Percentiles rank a stretch among this genome's conserved stretches.
Conservation (phyloP, 2,888 invertebrate species). For the Amphipoea lucens region DNA sequence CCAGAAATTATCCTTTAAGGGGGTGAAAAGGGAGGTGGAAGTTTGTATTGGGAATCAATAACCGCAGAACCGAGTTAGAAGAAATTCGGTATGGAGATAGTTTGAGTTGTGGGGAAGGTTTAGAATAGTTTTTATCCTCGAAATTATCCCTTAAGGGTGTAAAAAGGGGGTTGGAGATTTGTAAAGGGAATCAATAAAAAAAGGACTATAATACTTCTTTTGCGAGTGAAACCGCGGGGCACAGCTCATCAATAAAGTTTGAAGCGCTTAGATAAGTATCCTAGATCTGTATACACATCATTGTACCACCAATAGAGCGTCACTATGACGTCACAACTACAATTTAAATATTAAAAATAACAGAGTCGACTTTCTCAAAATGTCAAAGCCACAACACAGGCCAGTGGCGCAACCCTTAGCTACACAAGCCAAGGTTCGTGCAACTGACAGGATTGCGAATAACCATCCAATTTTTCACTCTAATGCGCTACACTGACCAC, state of each 20-base stretch:
- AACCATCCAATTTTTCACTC: slow-evolving; percentile 42
- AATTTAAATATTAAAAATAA: background rate
- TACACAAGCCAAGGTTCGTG: slow-evolving; percentile 30
- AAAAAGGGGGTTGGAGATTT: too few species aligned
- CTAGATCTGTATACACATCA: background rate
- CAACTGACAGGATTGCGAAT: slow-evolving; percentile 35
- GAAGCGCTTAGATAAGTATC: background rate
- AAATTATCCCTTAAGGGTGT: too few species aligned
- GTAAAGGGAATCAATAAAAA: too few species aligned
- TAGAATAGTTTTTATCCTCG: too few species aligned
- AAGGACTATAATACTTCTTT: too few species aligned
- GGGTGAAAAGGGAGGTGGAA: too few species aligned
- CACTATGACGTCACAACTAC: background rate
- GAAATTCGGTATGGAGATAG: too few species aligned
- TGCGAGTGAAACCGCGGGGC: too few species aligned
- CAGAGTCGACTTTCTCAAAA: slow-evolving; percentile 17
- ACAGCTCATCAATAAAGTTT: background rate
- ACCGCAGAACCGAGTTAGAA: too few species aligned
- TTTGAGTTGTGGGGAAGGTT: too few species aligned
- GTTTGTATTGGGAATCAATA: too few species aligned
- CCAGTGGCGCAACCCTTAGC: background rate
- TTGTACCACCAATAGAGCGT: background rate
- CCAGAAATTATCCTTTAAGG: too few species aligned
- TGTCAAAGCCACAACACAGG: slow-evolving; percentile 16
- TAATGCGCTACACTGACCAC: slow-evolving; percentile 36